Conservation (phyloP, 2,797 vertebrate genomes). For the Pseudochirops cupreus region DNA sequence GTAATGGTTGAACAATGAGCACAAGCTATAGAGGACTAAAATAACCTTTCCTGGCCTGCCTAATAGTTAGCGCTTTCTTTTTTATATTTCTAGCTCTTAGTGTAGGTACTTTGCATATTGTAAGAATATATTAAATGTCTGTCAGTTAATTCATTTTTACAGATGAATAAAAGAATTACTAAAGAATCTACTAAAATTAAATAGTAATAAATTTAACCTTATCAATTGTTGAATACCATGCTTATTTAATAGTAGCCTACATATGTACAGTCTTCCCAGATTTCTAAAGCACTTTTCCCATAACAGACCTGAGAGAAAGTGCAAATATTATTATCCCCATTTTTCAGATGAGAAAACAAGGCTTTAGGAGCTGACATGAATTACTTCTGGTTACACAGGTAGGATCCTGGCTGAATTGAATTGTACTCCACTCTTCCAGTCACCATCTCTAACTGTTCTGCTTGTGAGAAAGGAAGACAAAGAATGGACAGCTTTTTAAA, state of each 20-base stretch:
- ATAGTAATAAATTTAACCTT: background rate
- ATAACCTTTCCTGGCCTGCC: background rate
- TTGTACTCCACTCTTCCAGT: background rate
- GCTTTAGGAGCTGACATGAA: background rate
- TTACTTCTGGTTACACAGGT: background rate
- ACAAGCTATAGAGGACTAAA: background rate
- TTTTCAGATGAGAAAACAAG: background rate
- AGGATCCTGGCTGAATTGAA: background rate
- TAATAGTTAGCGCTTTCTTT: background rate
- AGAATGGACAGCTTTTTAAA: background rate
- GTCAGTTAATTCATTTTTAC: background rate
- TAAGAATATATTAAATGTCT: background rate
- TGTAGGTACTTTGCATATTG: background rate
- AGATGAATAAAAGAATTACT: background rate
- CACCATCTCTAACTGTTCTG: background rate
- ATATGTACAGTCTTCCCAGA: background rate
- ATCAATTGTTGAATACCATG: background rate
- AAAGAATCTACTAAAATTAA: background rate
- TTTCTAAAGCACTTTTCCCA: background rate
- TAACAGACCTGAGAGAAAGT: background rate
- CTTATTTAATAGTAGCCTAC: background rate
- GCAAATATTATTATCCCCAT: background rate
- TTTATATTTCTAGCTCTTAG: background rate
- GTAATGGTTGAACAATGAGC: background rate
- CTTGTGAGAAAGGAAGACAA: background rate